These are phyloP conservation scores for Enteromius radiatus DNA, from an alignment of 2,797 vertebrate species.

Conservation along the genomic window DNA sequence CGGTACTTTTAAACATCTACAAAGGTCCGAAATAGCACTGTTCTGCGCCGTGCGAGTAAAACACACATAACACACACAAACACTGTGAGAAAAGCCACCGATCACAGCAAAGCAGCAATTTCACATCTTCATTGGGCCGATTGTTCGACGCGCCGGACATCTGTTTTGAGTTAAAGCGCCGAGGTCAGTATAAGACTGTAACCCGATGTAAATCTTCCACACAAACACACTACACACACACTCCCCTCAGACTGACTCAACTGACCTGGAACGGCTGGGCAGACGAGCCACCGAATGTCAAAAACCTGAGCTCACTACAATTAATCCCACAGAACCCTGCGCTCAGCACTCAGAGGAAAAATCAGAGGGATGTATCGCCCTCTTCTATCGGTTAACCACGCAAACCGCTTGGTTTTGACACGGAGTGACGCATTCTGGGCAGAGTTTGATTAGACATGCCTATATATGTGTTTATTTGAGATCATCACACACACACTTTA, in stretches of 20 bases:
- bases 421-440: not conserved
- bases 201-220: slow-evolving; percentile 45
- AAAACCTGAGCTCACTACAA: slow-evolving; percentile 38
- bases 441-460: slow-evolving; percentile 9
- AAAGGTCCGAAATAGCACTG: not conserved
- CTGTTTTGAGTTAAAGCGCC: slow-evolving; percentile 49
- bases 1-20: not conserved
- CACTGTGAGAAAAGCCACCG: not conserved
- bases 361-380: slow-evolving; percentile 10
- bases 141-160: slow-evolving; percentile 37
- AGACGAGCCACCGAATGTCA: slow-evolving; percentile 29
- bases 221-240: slow-evolving; percentile 22
- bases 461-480: slow-evolving; percentile 3
- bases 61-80: slow-evolving; percentile 18
- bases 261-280: slow-evolving; percentile 47
- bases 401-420: slow-evolving; percentile 3
- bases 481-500: slow-evolving; percentile 35
- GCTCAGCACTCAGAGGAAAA: slow-evolving; percentile 9
- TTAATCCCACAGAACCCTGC: slow-evolving; percentile 20
- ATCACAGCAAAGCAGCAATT: slow-evolving; percentile 13
- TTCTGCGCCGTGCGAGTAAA: not conserved
- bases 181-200: slow-evolving; percentile 38
- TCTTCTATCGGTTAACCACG: slow-evolving; percentile 16
- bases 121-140: slow-evolving; percentile 36
- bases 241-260: slow-evolving; percentile 40